A percentile compares a stretch with the other conserved stretches of the same genome.
Conservation (phyloP, 2,113 vertebrate species). For the Phrynosoma platyrhinos region DNA sequence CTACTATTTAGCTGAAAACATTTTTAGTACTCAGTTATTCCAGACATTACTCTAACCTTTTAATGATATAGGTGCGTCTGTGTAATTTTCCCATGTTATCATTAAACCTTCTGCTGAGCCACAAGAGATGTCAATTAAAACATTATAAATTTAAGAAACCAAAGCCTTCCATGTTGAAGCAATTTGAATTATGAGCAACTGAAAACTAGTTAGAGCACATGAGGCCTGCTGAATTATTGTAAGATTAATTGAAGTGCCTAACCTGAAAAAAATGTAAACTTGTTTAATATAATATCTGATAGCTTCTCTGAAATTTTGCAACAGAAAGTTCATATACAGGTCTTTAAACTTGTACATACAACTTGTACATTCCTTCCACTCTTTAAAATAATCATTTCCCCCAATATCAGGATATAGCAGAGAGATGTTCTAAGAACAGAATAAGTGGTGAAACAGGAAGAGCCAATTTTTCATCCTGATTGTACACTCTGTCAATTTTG, state of each 20-base stretch:
- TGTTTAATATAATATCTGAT: background rate
- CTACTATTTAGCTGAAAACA: background rate
- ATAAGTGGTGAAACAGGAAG: background rate
- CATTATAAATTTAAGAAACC: background rate
- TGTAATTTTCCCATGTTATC: background rate
- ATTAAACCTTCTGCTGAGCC: background rate
- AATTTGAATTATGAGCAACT: background rate
- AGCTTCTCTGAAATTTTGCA: background rate
- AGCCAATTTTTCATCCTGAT: no score
- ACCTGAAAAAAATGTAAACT: background rate
- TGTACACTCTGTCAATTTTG: no score
- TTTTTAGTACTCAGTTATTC: background rate
- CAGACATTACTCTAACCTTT: background rate
- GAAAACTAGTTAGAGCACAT: background rate
- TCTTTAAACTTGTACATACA: background rate
- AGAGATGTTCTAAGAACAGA: background rate
- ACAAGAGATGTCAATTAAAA: background rate
- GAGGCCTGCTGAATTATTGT: background rate
- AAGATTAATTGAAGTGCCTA: background rate
- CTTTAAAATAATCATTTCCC: background rate
- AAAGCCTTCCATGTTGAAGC: background rate
- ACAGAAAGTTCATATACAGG: background rate
- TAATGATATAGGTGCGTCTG: background rate
- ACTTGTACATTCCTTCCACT: background rate
- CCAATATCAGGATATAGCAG: background rate